Percentiles rank a stretch among this genome's conserved stretches.
phyloP scores from a whole-genome alignment of 2,888 invertebrate species.

The Anoplius nigerrimus region DNA sequence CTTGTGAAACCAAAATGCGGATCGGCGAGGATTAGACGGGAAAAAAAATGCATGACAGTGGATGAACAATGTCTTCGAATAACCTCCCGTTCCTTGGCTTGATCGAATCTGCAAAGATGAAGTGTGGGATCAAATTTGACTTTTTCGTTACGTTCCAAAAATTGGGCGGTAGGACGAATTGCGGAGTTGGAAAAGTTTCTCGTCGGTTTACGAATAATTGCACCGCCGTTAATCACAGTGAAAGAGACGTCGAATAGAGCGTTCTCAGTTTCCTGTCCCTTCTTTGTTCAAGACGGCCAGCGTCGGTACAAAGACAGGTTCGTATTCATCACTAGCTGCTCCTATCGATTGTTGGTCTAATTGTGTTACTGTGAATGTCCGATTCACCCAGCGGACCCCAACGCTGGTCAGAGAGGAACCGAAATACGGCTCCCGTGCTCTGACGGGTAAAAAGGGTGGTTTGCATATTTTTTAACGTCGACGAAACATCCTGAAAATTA shows the following conservation, averaged over 20 bases:
- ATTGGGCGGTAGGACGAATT: too few species aligned
- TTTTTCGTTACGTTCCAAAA: too few species aligned
- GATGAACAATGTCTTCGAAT: too few species aligned
- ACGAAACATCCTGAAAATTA: constrained; percentile 62
- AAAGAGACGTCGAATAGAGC: not conserved
- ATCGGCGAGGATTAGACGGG: too few species aligned
- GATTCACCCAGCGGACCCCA: constrained; percentile 67
- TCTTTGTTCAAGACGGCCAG: constrained; percentile 23
- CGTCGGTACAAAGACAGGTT: constrained; percentile 43
- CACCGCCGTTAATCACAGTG: not conserved
- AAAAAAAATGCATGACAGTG: too few species aligned
- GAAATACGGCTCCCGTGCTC: constrained; percentile 62
- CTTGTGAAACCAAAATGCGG: not conserved
- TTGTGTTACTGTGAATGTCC: constrained; percentile 73
- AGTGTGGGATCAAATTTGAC: too few species aligned
- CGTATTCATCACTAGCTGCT: constrained; percentile 67
- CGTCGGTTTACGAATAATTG: too few species aligned
- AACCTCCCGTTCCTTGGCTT: too few species aligned
- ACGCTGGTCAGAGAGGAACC: constrained; percentile 59
- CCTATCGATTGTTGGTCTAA: constrained; percentile 73
- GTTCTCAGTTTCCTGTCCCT: not conserved
- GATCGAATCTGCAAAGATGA: too few species aligned
- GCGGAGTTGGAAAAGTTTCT: too few species aligned
- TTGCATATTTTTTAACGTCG: constrained; percentile 71
- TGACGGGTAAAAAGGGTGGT: constrained; percentile 68